Base-by-base conservation (phyloP, 1,140 invertebrate genomes). In the Meloidogyne exigua region DNA sequence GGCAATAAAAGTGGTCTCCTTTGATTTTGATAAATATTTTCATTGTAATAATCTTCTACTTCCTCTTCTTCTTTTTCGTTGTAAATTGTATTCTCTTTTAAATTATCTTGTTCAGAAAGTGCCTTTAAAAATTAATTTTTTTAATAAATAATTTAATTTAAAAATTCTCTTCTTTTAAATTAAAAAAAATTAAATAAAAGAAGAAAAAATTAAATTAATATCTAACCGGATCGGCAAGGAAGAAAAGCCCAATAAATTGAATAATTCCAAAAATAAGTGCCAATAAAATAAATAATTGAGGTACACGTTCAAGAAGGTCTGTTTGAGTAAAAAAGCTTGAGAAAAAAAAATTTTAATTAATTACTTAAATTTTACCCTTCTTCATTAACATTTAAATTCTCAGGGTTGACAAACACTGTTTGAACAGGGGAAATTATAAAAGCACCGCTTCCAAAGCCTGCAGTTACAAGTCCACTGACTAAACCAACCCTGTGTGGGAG, bases 341-440 rank as follows among this genome's bases (percentile, higher is more conserved):
- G 80, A 36, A 76, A 36, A 57, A 75, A 75, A 36, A n/a, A 5
- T 76, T 4, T 68, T 18, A 74, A 36, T 10, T 36, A 75, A 13
- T 28, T 32, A 39, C 10, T 39, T 15, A 64, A 23, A 36, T 21
- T 57, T 36, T 49, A 81, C 80, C 75, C 75, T 11, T 84, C 68
- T 26, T 39, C 23, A 68, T 81, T 57, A 44, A 81, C 76, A 21
- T 67, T 72, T 28, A 82, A 49, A 67, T 82, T 82, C 15, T 84
- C 67, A 2, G 81, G 81, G 72, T 82, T 82, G 18, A 82, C 80
- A 42, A 77, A 82, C 64, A 68, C 76, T 36, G 82, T 82, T 44
- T 82, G 79, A 32, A 82, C 39, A n/a, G 81, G 81, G 3, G 81
- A 74, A 13, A 84, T 63, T 9, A 82, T n/a, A 77, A 82, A 82